Base-by-base conservation (phyloP, 92 coral and sea anemone genomes). In the Pocillopora grandis region DNA sequence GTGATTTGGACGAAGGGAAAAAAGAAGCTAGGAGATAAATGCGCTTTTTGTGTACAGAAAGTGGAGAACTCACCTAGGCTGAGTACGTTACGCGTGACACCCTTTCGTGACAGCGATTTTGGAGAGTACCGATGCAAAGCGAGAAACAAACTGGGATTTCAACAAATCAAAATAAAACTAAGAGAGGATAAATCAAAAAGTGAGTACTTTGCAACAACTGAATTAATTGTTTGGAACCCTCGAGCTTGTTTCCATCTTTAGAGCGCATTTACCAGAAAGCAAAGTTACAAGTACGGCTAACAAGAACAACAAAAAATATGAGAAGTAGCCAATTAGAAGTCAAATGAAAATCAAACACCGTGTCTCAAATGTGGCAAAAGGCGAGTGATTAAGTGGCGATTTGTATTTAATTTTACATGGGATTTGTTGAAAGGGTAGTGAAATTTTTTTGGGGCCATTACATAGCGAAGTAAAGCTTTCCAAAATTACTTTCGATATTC, bases 71-170 rank as follows among this genome's bases (percentile, higher is more conserved):
- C 70, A 2, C 82, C 84, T 62, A 84, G 89, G 61, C 67, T 78
- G 80, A 86, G 93, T 72, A 81, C 80, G 82, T 81, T 94, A 77
- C 88, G 86, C 58, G 94, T 94, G 85, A 94, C 93, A 60, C 95
- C 98, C 9, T 94, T 81, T 70, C 89, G 91, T 49, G 85, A 85
- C 62, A 71, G 84, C 36, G 98, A 94, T 75, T 94, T 89, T 70
- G 98, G 98, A 20, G 87, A 87, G 49, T 94, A 94, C 66, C 85
- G 72, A 27, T 94, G 98, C 67, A 92, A 83, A 70, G 95, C 85
- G 21, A 81, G 94, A 67, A 94, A 94, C 72, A 74, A 83, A 61
- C 66, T 91, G 81, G 98, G 98, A 72, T 92, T 90, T 62, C 86
- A 84, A 17, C 81, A 87, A 63, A 62, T 87, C 79, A 90, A 71